phyloP scores from a whole-genome alignment of 2,113 vertebrate species.

The Cygnus buccinator region DNA sequence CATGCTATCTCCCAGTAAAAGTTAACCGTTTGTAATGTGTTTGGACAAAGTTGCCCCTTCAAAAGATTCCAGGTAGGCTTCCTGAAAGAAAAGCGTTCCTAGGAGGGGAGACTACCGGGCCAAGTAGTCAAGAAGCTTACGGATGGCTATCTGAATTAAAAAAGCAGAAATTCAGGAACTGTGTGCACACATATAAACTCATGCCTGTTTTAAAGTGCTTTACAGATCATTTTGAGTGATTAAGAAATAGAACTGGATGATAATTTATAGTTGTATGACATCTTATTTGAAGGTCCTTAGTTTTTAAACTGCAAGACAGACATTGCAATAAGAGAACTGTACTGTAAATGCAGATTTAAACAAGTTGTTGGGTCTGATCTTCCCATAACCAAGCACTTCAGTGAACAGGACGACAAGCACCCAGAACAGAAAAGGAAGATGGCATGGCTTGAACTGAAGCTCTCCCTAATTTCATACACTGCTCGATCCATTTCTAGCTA shows the following conservation, averaged over 20 bases:
- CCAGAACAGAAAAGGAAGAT: not conserved
- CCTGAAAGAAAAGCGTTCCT: constrained; percentile 14
- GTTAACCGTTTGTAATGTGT: not conserved
- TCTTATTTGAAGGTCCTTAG: not conserved
- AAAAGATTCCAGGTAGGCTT: constrained; percentile 20
- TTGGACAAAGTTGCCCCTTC: not conserved
- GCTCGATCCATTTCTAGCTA: accelerated
- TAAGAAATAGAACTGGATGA: constrained; percentile 74
- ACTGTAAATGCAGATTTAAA: not conserved
- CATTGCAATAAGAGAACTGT: not conserved
- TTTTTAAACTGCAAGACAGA: constrained; percentile 4
- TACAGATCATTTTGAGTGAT: not conserved
- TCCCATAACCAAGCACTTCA: constrained; percentile 48
- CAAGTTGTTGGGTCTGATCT: not conserved
- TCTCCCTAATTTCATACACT: accelerated
- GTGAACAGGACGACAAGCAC: constrained; percentile 41
- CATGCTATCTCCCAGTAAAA: constrained; percentile 65
- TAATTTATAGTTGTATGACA: constrained; percentile 52
- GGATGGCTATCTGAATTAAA: not conserved
- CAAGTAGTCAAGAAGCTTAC: not conserved
- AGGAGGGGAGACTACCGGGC: not conserved
- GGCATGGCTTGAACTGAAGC: not conserved
- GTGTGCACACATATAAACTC: not conserved
- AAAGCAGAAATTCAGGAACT: not conserved
- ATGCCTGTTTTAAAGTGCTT: constrained; percentile 50